A percentile compares a stretch with the other conserved stretches of the same genome.
Conservation (phyloP, 2,888 invertebrate genomes). For the Drosophila phalerata region DNA sequence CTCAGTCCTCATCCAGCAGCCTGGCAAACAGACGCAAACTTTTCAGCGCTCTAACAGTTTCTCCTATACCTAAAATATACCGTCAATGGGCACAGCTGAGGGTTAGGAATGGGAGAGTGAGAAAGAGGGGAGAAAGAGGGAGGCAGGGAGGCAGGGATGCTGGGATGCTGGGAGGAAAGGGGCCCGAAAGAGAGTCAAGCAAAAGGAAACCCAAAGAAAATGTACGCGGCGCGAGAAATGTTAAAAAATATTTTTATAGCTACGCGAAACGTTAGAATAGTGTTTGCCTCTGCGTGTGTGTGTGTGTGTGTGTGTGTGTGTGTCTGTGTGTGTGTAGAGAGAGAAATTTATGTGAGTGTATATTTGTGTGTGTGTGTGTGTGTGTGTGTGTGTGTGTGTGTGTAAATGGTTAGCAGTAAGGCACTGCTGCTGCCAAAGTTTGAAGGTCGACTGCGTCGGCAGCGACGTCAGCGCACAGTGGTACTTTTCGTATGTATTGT, state of each 20-base stretch:
- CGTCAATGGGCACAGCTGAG: conserved; percentile 22
- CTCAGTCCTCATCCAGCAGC: neutral
- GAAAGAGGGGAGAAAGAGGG: neutral
- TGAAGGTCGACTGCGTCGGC: conserved; percentile 57
- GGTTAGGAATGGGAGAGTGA: neutral
- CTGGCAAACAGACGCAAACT: conserved; percentile 74
- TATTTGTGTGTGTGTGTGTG: conserved; percentile 2
- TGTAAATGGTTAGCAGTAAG: conserved; percentile 29
- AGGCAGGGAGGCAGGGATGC: neutral
- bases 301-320: conserved; percentile 5
- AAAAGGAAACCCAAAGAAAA: conserved; percentile 71
- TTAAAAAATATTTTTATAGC: conserved; percentile 81
- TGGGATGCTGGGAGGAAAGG: conserved; percentile 1
- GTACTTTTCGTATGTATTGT: too few species aligned
- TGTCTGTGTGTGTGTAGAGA: conserved; percentile 14
- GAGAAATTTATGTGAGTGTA: neutral
- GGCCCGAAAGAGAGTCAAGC: conserved; percentile 32
- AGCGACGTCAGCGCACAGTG: conserved; percentile 29
- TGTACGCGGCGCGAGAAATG: conserved; percentile 74
- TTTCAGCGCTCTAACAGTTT: conserved; percentile 76
- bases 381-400: conserved; percentile 12
- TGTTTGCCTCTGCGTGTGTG: conserved; percentile 63
- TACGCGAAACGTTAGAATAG: conserved; percentile 80
- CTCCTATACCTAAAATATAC: conserved; percentile 63
- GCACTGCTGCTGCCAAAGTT: conserved; percentile 51